Evolutionary conservation across 30 jellyfish, hydroid and myxozoan species (phyloP).

Genomic region (Pelagia noctiluca): DNA sequence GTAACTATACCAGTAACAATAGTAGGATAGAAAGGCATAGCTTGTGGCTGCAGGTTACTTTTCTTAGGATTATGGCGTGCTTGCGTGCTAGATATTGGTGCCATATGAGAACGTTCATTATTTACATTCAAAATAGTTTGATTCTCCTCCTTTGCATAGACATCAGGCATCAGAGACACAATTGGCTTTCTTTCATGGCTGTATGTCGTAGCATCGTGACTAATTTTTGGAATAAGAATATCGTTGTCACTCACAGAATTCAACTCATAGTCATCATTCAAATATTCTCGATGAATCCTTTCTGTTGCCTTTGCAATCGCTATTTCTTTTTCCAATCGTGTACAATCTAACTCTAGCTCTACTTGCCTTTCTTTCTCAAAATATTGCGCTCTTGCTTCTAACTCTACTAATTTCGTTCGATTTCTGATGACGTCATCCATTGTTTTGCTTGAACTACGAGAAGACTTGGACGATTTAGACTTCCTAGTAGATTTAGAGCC

Average conservation of each 20-base stretch:
- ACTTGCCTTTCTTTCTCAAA: neutral
- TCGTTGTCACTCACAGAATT: slow-evolving; percentile 35
- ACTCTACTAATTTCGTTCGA: slow-evolving; percentile 32
- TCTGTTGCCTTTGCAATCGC: slow-evolving; percentile 54
- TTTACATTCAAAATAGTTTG: slow-evolving; percentile 21
- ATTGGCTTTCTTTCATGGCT: slow-evolving; percentile 35
- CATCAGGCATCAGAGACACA: slow-evolving; percentile 34
- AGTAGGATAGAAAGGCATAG: slow-evolving; percentile 31
- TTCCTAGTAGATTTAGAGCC: slow-evolving; percentile 3
- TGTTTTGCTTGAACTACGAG: slow-evolving; percentile 42
- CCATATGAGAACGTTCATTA: slow-evolving; percentile 24
- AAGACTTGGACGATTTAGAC: slow-evolving; percentile 18
- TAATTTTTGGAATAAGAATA: slow-evolving; percentile 30
- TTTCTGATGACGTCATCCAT: slow-evolving; percentile 47
- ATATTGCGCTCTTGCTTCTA: slow-evolving; percentile 27
- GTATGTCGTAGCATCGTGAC: slow-evolving; percentile 30
- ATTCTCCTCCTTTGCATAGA: slow-evolving; percentile 9
- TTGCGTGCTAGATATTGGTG: slow-evolving; percentile 38
- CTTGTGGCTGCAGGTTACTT: slow-evolving; percentile 32
- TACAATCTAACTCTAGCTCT: slow-evolving; percentile 1
- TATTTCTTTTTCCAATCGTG: slow-evolving; percentile 55
- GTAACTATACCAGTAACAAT: slow-evolving; percentile 28
- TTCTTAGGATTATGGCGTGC: slow-evolving; percentile 39
- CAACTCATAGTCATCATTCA: slow-evolving; percentile 39
- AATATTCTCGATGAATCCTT: slow-evolving; percentile 49